Conservation (phyloP, 2,113 vertebrate species). For the Cervus canadensis region DNA sequence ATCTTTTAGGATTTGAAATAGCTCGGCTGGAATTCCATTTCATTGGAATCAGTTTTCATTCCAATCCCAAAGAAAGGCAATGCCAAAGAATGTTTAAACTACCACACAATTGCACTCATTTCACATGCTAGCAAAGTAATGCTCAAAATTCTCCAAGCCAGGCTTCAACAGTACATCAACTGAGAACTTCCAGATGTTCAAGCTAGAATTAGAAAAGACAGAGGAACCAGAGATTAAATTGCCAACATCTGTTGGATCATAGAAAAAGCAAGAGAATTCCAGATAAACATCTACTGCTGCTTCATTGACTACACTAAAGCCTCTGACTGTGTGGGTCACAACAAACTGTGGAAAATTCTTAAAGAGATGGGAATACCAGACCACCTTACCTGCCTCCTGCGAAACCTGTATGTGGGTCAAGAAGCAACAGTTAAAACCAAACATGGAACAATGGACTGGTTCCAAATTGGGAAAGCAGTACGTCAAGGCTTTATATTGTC, state of each 20-base stretch:
- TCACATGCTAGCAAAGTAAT: background rate
- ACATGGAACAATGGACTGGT: background rate
- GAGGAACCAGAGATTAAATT: background rate
- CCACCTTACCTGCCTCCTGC: background rate
- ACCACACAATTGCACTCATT: background rate
- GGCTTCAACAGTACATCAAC: background rate
- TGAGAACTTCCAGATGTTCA: background rate
- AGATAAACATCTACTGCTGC: background rate
- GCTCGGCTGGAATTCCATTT: background rate
- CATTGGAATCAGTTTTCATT: background rate
- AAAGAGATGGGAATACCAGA: background rate
- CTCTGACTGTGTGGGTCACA: background rate
- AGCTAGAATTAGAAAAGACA: background rate
- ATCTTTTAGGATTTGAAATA: background rate
- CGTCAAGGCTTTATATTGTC: background rate
- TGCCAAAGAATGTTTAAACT: background rate
- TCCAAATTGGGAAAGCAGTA: background rate
- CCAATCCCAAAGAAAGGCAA: background rate
- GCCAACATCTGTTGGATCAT: background rate
- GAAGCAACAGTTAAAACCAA: background rate
- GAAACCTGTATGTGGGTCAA: background rate
- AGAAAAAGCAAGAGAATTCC: background rate
- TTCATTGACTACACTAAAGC: background rate
- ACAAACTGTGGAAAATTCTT: background rate
- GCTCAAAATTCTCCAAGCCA: background rate